Evolutionary conservation across 2,888 invertebrate genomes (phyloP).

Genomic region (Noctua pronuba): DNA sequence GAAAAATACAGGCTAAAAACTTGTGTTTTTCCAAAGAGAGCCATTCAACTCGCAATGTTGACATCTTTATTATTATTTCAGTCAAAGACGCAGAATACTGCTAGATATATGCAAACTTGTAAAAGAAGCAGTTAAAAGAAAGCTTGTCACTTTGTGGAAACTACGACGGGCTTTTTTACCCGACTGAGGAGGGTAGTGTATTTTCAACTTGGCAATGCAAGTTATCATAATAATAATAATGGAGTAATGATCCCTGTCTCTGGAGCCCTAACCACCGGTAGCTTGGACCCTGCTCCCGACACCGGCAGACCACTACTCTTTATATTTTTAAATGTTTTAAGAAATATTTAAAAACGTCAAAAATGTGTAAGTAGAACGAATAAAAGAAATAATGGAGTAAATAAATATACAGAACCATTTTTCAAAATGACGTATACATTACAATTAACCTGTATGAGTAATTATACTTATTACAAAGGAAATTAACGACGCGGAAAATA

Average conservation of each 20-base stretch:
- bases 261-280: no score
- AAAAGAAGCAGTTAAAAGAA: background rate
- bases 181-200: no score
- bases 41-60: background rate
- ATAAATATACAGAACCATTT: constrained; percentile 40
- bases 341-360: no score
- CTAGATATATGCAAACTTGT: no score
- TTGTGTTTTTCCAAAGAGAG: background rate
- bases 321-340: no score
- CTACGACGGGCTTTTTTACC: background rate
- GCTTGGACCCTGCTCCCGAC: no score
- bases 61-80: background rate
- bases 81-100: background rate
- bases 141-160: background rate
- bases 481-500: constrained; percentile 63
- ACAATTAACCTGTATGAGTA: constrained; percentile 45
- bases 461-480: constrained; percentile 59
- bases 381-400: background rate
- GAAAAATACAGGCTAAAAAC: no score
- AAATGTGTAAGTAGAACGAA: no score
- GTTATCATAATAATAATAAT: background rate
- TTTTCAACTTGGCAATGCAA: background rate
- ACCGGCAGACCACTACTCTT: no score
- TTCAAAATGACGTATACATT: constrained; percentile 37
- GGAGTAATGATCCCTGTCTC: no score